These are phyloP conservation scores for Halcyon smyrnensis DNA, from an alignment of 2,797 vertebrate species.

Conservation along the genomic window DNA sequence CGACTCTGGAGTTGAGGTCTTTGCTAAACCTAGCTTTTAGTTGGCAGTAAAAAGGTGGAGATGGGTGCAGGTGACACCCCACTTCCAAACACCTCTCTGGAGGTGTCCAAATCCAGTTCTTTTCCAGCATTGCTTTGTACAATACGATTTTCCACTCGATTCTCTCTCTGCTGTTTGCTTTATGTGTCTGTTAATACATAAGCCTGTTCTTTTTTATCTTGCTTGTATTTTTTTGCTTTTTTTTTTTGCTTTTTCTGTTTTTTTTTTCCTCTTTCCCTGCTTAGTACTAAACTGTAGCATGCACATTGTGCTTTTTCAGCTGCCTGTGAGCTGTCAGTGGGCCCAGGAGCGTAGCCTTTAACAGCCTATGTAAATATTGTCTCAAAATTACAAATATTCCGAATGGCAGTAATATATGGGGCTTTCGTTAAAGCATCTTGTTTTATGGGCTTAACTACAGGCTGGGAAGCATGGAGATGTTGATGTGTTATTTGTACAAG, in stretches of 20 bases:
- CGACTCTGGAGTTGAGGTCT: not conserved
- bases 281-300: constrained; percentile 38
- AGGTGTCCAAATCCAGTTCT: not conserved
- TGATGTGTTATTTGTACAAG: constrained; percentile 39
- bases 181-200: constrained; percentile 47
- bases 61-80: not conserved
- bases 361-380: constrained; percentile 65
- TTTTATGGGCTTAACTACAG: constrained; percentile 59
- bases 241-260: not conserved
- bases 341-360: constrained; percentile 42
- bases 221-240: not conserved
- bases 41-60: not conserved
- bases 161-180: constrained; percentile 17
- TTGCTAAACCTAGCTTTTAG: not conserved
- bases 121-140: not conserved
- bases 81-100: not conserved
- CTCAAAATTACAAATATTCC: constrained; percentile 73
- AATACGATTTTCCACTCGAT: not conserved
- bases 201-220: constrained; percentile 38
- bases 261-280: not conserved
- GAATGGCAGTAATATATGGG: constrained; percentile 56
- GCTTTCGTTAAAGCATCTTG: constrained; percentile 65
- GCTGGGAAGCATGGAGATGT: not conserved
- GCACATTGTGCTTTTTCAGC: constrained; percentile 12
- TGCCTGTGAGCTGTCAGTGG: constrained; percentile 20